phyloP scores from a whole-genome alignment of 2,888 invertebrate genomes.

The Cabera pusaria region DNA sequence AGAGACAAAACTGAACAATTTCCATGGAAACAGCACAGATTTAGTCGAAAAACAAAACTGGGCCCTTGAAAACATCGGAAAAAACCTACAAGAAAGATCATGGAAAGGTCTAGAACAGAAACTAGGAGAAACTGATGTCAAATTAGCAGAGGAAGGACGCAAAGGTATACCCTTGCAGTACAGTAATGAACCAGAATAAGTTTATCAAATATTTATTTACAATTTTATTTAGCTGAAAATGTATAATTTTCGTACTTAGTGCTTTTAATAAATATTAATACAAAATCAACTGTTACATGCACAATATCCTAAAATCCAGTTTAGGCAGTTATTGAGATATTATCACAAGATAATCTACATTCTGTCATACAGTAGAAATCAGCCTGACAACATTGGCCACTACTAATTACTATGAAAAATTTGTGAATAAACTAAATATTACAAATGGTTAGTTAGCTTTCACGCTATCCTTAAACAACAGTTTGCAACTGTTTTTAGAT shows the following conservation, averaged over 20 bases:
- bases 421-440: too few species aligned
- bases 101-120: slow-evolving; percentile 95
- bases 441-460: too few species aligned
- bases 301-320: slow-evolving; percentile 8
- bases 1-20: slow-evolving; percentile 61
- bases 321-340: slow-evolving; percentile 1
- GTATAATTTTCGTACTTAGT: not conserved
- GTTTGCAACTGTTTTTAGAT: too few species aligned
- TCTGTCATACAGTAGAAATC: not conserved
- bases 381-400: too few species aligned
- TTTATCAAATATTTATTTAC: slow-evolving; percentile 38
- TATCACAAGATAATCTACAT: slow-evolving; percentile 3
- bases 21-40: slow-evolving; percentile 57
- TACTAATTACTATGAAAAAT: too few species aligned
- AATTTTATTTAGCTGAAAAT: slow-evolving; percentile 26
- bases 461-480: too few species aligned
- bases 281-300: slow-evolving; percentile 2
- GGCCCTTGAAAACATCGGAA: slow-evolving; percentile 83
- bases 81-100: slow-evolving; percentile 86
- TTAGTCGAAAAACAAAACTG: slow-evolving; percentile 76
- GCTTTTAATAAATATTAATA: slow-evolving; percentile 1
- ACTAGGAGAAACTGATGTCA: slow-evolving; percentile 88
- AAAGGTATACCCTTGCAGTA: slow-evolving; percentile 90
- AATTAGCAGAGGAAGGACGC: slow-evolving; percentile 87
- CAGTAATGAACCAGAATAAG: slow-evolving; percentile 80